A percentile compares a stretch with the other conserved stretches of the same genome.
Evolutionary conservation across 2,797 vertebrate species (phyloP).

Genomic region (Scarus forsteni): DNA sequence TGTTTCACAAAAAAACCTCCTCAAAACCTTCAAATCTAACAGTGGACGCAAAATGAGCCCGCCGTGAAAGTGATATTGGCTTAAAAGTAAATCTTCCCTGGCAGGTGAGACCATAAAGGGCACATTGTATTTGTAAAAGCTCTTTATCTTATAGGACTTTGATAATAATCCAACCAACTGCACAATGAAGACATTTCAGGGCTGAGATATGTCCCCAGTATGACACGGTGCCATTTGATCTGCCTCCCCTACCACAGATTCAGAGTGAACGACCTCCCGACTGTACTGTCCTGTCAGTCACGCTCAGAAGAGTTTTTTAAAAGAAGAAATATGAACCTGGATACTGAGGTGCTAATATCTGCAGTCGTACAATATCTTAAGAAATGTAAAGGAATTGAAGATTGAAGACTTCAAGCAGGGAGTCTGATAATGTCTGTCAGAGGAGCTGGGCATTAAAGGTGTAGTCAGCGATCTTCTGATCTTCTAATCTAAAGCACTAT

Average conservation of each 20-base stretch:
- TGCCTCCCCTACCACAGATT: constrained; percentile 42
- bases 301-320: constrained; percentile 58
- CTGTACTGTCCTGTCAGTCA: constrained; percentile 71
- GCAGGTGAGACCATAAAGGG: constrained; percentile 45
- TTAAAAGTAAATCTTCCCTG: constrained; percentile 35
- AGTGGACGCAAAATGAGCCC: constrained; percentile 29
- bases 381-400: constrained; percentile 57
- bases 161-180: constrained; percentile 66
- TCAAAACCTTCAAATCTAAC: constrained; percentile 31
- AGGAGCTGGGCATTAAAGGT: too few relatives aligned
- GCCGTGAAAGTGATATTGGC: constrained; percentile 59
- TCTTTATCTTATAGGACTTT: constrained; percentile 66
- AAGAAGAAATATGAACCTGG: constrained; percentile 77
- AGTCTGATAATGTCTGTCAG: too few relatives aligned
- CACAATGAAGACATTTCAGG: constrained; percentile 67
- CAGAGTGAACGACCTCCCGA: constrained; percentile 52
- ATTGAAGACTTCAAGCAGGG: too few relatives aligned
- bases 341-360: constrained; percentile 77
- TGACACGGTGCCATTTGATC: constrained; percentile 73
- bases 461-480: too few relatives aligned
- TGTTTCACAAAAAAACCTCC: constrained; percentile 17
- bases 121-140: constrained; percentile 55
- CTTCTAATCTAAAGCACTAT: too few relatives aligned
- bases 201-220: constrained; percentile 49
- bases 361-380: constrained; percentile 65